phyloP scores from a whole-genome alignment of 2,888 invertebrate genomes.

The Drosophila anceps region DNA sequence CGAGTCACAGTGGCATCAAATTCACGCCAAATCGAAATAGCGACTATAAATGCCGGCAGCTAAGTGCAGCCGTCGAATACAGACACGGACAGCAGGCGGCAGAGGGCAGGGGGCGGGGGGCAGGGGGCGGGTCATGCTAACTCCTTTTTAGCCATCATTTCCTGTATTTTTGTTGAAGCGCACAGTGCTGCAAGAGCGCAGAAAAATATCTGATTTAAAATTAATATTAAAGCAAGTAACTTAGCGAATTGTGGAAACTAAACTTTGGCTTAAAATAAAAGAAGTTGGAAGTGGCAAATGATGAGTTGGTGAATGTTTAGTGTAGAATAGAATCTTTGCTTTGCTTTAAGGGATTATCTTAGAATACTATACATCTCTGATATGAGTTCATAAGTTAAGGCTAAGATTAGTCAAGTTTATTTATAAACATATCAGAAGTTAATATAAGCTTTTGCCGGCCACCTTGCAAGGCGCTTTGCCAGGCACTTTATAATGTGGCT shows the following conservation, averaged over 20 bases:
- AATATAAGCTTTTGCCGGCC: not conserved
- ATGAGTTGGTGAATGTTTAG: not conserved
- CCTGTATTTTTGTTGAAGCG: not conserved
- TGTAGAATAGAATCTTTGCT: not conserved
- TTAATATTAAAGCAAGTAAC: not conserved
- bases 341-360: not conserved
- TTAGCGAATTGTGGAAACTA: not conserved
- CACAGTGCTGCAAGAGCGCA: conserved; percentile 23
- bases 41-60: conserved; percentile 59
- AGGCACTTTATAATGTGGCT: not conserved
- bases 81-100: conserved; percentile 19
- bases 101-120: not conserved
- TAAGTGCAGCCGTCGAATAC: conserved; percentile 57
- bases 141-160: conserved; percentile 1
- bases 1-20: conserved; percentile 48
- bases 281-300: not conserved
- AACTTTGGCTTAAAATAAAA: no score
- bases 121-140: conserved; percentile 1
- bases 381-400: no score
- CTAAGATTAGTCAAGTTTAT: not conserved
- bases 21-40: conserved; percentile 56
- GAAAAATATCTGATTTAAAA: no score
- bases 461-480: not conserved
- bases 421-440: not conserved
- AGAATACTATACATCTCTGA: not conserved